Percentiles rank a stretch among this genome's conserved stretches.
phyloP scores from a whole-genome alignment of 2,797 vertebrate genomes.

The Orestias chungarensis region DNA sequence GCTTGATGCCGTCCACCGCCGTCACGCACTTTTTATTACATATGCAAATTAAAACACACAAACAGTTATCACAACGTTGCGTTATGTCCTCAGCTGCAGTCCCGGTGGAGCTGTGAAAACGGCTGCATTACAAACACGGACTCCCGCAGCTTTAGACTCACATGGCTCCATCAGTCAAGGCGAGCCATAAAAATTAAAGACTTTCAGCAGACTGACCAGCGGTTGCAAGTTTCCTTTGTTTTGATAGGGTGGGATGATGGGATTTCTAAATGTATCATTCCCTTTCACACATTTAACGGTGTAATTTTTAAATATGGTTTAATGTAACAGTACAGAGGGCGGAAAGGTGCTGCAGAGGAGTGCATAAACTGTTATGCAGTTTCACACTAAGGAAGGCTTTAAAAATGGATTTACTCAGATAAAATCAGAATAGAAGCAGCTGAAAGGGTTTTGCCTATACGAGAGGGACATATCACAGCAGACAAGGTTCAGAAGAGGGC shows the following conservation, averaged over 20 bases:
- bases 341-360: constrained; percentile 10
- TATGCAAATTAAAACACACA: constrained; percentile 39
- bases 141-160: constrained; percentile 64
- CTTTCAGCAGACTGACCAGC: constrained; percentile 73
- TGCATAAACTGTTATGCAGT: constrained; percentile 18
- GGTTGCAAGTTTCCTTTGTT: constrained; percentile 72
- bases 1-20: neutral
- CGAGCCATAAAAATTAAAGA: constrained; percentile 75
- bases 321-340: constrained; percentile 15
- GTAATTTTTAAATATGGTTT: constrained; percentile 33
- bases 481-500: constrained; percentile 34
- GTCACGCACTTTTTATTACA: constrained; percentile 11
- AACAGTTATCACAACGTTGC: constrained; percentile 42
- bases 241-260: constrained; percentile 68
- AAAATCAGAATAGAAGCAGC: constrained; percentile 28
- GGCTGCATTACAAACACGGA: constrained; percentile 61
- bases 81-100: constrained; percentile 49
- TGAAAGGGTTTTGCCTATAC: constrained; percentile 40
- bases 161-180: constrained; percentile 74
- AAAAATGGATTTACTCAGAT: constrained; percentile 14
- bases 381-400: constrained; percentile 25
- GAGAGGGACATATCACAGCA: constrained; percentile 11
- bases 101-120: constrained; percentile 49
- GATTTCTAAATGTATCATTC: constrained; percentile 53
- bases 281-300: constrained; percentile 40